Base-by-base conservation (phyloP, 2,113 vertebrate genomes). In the Malaclemys terrapin region DNA sequence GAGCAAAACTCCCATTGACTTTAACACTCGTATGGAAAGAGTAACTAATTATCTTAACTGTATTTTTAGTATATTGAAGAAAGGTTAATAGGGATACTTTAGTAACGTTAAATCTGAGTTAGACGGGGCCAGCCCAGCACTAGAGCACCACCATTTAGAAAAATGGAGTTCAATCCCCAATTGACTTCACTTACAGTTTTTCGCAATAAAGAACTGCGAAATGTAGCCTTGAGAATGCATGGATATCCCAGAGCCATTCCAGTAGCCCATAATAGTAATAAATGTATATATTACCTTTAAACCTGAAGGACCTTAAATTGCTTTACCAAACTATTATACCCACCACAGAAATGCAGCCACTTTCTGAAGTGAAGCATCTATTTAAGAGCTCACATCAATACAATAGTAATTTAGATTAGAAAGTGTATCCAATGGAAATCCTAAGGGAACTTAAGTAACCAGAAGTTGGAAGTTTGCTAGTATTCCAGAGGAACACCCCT, bases 1-100 rank as follows among this genome's bases (percentile, higher is more conserved):
- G 81, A 95, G 59, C 45, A 93, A 96, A 65, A 81, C 92, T 94
- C 91, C 80, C 82, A 89, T 92, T 47, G 82, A 87, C 83, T 82
- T 95, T 85, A 94, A 56, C 82, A 84, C 47, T n/a, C 85, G 25
- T 24, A 35, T 24, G 52, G 52, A 87, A 87, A 19, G 80, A 91
- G 75, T 9, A 20, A 82, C 0, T 8, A 42, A 79, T 84, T 82
- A 88, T 91, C 65, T 72, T 20, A 69, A 72, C 19, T 72, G 17
- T 72, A 72, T 22, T 72, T 72, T 72, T 72, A 9, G 4, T 38
- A 72, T 72, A 16, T 10, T 72, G 8, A 22, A 38, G 65, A 72
- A 72, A 72, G n/a, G 10, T 59, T 83, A 89, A 57, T 8, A 35
- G 72, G 85, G 93, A 90, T 47, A 50, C 12, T 84, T 76, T 8